Base-by-base conservation (phyloP, 2,888 invertebrate species). In the Cantharis rustica region DNA sequence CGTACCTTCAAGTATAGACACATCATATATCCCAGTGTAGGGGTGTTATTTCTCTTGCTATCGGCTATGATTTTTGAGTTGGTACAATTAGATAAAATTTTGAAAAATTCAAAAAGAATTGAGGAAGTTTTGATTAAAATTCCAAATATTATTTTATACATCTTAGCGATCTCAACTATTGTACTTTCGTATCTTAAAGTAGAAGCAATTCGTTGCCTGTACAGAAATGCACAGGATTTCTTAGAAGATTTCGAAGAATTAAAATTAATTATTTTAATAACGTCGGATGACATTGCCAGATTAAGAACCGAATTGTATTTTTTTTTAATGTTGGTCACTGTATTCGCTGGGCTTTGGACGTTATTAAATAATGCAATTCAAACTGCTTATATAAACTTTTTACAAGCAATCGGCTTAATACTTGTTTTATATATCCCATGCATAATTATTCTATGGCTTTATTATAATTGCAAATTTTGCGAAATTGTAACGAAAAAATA, bases 111-210 rank as follows among this genome's bases (percentile, higher is more conserved):
- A 1, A 2, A 2, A 0, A n/a, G 7, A 7, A 47, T 47, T 47
- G 11, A n/a, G 1, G 2, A n/a, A 1, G 0, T 47, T 47, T n/a
- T 47, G 9, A 5, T n/a, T 47, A 13, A 4, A n/a, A 47, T 47
- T 47, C 7, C n/a, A 5, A n/a, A n/a, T 7, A 13, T 47, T 7
- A 4, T 47, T 47, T n/a, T 47, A 2, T n/a, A 47, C n/a, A 1
- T 7, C 1, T 7, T n/a, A 4, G 0, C 3, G n/a, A 7, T 3
- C 0, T 0, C n/a, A 3, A n/a, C n/a, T 9, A 7, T 47, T 1
- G 7, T n/a, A 0, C 7, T 13, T 47, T 13, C n/a, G n/a, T 3
- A 3, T n/a, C 3, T 47, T n/a, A n/a, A 13, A 13, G 1, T 3
- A 5, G 7, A 47, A n/a, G 5, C 5, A 47, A 7, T 47, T 13